Evolutionary conservation across 2,113 vertebrate genomes (phyloP), one percentile per base, ranked within the genome.

Genomic region (Lepus timidus): DNA sequence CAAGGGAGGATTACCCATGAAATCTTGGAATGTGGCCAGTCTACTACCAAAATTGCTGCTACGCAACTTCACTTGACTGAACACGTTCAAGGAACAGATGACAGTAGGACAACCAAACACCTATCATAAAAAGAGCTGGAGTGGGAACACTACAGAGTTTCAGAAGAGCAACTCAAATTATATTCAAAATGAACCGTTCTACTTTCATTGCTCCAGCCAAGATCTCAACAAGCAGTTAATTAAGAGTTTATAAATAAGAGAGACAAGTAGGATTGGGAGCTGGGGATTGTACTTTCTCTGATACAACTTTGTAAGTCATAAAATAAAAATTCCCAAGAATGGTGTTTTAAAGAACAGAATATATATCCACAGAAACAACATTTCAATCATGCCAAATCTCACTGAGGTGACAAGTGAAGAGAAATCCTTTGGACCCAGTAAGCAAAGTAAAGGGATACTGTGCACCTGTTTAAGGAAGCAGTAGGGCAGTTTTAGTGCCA

Each of bases 1-100:
- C 85, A 95, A 94, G 74, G 90, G 67, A 86, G 75, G 88, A 91
- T 90, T 94, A 89, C 82, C 95, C 85, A 96, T 67, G 90, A 92
- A 92, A 90, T 88, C 79, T 51, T 92, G 95, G 95, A 93, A 86
- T 11, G 52, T 49, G 90, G 94, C 92, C 96, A 93, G 82, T 68
- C 73, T 88, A 75, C 92, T 85, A 95, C 91, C 89, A 74, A 93
- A 95, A 78, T 58, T 78, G 92, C 64, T 90, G 81, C 92, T 93
- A 51, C 76, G 70, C 74, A 90, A 86, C 88, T 92, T 87, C n/a
- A 83, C 82, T 88, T 93, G 93, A 96, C 88, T 73, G 90, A 88
- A 90, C 96, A 97, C 0, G 58, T 92, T 87, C 49, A 92, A 85
- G 33, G 64, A 70, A 93, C 2, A 92, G 39, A 94, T 79, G 36